Evolutionary conservation across 2,113 vertebrate genomes (phyloP).

Genomic region (Corapipo altera): DNA sequence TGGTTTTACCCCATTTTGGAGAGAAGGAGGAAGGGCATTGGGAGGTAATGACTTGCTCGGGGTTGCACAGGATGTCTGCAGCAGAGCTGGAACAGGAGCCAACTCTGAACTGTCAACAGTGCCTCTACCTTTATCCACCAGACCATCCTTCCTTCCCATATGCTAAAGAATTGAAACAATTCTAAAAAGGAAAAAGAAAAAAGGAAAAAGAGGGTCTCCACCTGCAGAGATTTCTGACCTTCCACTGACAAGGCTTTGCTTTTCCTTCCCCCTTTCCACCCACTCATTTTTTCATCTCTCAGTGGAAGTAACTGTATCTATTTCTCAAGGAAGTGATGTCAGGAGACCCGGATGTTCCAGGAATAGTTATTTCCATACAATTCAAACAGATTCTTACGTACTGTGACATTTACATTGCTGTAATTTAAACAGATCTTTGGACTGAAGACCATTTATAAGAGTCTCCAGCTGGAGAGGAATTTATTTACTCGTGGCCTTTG

Average conservation of each 20-base stretch:
- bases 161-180: neutral
- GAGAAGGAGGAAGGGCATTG: conserved; percentile 13
- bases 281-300: neutral
- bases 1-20: neutral
- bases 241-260: conserved; percentile 25
- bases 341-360: conserved; percentile 47
- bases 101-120: conserved; percentile 22
- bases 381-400: conserved; percentile 12
- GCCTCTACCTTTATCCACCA: conserved; percentile 34
- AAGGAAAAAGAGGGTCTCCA: neutral
- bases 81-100: neutral
- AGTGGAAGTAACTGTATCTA: conserved; percentile 5
- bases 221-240: conserved; percentile 33
- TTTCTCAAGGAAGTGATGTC: conserved; percentile 61
- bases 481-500: neutral
- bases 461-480: conserved; percentile 21
- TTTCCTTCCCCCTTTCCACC: neutral
- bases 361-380: conserved; percentile 57
- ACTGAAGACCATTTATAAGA: neutral
- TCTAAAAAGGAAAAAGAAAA: neutral
- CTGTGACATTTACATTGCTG: conserved; percentile 5
- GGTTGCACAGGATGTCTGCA: conserved; percentile 50
- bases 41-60: conserved; percentile 32
- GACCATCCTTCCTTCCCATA: conserved; percentile 54
- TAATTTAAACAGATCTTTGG: conserved; percentile 21